phyloP scores from a whole-genome alignment of 2,113 vertebrate genomes.

The Progne subis region DNA sequence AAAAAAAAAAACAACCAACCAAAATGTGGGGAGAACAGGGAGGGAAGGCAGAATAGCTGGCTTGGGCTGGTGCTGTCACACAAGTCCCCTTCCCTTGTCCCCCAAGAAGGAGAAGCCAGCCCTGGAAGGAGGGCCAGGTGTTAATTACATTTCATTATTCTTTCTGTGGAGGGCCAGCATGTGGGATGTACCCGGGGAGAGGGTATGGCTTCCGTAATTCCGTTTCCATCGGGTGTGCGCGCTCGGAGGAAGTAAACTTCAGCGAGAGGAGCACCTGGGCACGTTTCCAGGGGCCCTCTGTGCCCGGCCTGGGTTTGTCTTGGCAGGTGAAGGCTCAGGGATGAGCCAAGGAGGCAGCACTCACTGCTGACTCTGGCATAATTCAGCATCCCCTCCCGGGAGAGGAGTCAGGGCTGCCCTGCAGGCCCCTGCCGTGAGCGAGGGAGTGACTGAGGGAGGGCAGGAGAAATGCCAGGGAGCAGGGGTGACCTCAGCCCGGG shows the following conservation, averaged over 20 bases:
- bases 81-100: neutral
- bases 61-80: accelerated
- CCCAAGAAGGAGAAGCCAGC: neutral
- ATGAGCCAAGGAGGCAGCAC: neutral
- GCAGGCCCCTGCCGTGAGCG: neutral
- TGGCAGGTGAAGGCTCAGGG: neutral
- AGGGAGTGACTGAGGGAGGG: neutral
- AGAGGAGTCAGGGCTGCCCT: neutral
- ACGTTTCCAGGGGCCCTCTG: neutral
- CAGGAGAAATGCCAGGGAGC: neutral
- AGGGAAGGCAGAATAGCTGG: neutral
- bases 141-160: neutral
- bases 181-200: neutral
- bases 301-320: neutral
- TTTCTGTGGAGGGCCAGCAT: neutral
- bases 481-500: neutral
- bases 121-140: neutral
- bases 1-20: no score
- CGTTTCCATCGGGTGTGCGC: neutral
- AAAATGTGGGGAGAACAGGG: accelerated
- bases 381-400: neutral
- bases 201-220: neutral
- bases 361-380: neutral
- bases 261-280: neutral
- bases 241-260: neutral